A percentile compares a stretch with the other conserved stretches of the same genome.
These are phyloP conservation scores for Adelphocoris suturalis DNA, from an alignment of 2,888 invertebrate species.

Conservation along the genomic window DNA sequence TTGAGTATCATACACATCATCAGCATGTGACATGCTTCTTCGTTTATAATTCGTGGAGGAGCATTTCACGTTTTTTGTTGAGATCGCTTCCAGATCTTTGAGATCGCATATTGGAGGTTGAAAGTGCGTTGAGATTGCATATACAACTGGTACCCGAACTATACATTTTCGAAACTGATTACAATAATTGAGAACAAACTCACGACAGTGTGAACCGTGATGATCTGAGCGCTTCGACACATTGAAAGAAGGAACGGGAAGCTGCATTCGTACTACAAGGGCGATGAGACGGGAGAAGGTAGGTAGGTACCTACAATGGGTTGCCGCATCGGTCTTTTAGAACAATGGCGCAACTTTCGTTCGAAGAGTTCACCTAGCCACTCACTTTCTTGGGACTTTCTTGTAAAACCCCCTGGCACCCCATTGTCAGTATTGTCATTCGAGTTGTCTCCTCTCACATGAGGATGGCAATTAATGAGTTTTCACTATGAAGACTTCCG, in stretches of 20 bases:
- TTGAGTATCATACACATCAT: no score
- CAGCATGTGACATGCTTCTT: no score
- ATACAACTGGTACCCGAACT: no score
- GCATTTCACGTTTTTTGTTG: no score
- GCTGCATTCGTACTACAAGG: background rate
- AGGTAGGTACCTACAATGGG: background rate
- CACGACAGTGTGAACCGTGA: no score
- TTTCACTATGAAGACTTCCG: conserved; percentile 14
- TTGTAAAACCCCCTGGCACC: background rate
- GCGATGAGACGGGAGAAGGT: background rate
- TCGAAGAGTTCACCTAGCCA: background rate
- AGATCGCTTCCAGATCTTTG: no score
- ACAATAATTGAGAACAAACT: no score
- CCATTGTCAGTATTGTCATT: background rate
- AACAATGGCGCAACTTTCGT: conserved; percentile 30
- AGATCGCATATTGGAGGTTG: no score
- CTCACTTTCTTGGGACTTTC: conserved; percentile 23
- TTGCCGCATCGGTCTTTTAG: conserved; percentile 32
- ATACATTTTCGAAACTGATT: no score
- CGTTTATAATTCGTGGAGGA: no score
- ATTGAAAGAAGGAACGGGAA: background rate
- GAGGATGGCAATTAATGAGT: conserved; percentile 14
- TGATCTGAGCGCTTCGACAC: background rate
- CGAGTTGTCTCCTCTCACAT: conserved; percentile 25
- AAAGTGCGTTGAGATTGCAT: no score